Percentiles rank a stretch among this genome's conserved stretches.
Evolutionary conservation across 2,113 vertebrate species (phyloP).

Genomic region (Lipotes vexillifer): DNA sequence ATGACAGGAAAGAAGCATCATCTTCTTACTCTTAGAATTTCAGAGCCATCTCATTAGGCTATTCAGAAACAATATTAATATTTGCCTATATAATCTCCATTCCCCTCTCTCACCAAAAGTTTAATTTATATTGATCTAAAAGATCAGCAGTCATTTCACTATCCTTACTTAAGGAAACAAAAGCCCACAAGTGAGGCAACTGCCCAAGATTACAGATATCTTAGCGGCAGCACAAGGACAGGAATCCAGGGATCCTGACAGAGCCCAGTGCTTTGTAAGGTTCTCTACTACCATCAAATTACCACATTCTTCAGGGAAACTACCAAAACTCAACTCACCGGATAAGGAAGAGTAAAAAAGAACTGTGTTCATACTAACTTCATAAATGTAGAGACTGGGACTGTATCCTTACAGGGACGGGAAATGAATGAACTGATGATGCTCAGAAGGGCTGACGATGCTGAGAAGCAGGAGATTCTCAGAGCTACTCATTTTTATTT

Average conservation of each 20-base stretch:
- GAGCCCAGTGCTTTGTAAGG: background rate
- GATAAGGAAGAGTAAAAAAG: background rate
- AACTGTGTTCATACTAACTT: background rate
- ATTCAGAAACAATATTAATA: background rate
- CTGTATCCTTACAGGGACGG: accelerated
- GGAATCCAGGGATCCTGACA: background rate
- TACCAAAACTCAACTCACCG: background rate
- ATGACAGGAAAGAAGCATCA: background rate
- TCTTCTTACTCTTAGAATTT: background rate
- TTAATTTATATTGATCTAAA: background rate
- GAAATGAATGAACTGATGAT: background rate
- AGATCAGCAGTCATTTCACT: background rate
- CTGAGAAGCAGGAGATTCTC: background rate
- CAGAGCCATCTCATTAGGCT: background rate
- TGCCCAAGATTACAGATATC: background rate
- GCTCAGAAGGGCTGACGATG: accelerated
- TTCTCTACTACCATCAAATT: background rate
- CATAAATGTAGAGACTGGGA: background rate
- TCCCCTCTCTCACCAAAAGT: background rate
- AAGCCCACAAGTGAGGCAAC: background rate
- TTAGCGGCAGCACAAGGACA: background rate
- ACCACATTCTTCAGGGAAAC: background rate
- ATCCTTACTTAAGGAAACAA: background rate
- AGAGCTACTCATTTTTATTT: background rate
- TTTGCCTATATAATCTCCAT: background rate